Conservation (phyloP, 1,140 invertebrate genomes). For the Sminthurinus signatus region DNA sequence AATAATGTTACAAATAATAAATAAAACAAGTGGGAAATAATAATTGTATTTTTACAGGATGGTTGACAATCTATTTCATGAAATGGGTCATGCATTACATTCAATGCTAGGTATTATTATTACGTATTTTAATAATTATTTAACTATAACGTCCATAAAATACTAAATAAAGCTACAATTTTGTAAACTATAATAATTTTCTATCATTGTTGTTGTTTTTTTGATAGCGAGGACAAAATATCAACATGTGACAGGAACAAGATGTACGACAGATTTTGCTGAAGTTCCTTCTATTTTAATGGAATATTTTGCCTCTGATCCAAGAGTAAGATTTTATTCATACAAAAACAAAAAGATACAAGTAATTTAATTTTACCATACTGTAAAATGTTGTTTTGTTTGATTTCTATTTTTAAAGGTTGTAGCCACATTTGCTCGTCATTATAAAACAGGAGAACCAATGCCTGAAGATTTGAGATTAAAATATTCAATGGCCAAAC, state of each 20-base stretch:
- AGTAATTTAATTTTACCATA: not conserved
- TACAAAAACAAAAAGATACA: constrained; percentile 7
- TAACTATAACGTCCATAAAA: no score
- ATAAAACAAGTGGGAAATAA: no score
- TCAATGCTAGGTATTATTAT: no score
- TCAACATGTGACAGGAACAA: constrained; percentile 94
- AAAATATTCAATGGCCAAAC: constrained; percentile 73
- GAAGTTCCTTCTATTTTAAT: constrained; percentile 97
- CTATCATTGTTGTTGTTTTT: no score
- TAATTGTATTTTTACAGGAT: constrained; percentile 50
- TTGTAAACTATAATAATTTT: no score
- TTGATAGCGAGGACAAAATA: constrained; percentile 87
- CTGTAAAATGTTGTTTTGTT: not conserved
- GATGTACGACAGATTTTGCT: constrained; percentile 95
- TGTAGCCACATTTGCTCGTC: constrained; percentile 76
- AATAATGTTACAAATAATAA: no score
- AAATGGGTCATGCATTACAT: constrained; percentile 98
- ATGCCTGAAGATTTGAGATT: constrained; percentile 70
- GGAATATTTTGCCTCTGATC: constrained; percentile 94
- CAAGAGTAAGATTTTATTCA: no score
- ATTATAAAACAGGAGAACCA: constrained; percentile 80
- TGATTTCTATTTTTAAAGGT: constrained; percentile 53
- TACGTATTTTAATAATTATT: no score
- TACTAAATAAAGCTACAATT: no score
- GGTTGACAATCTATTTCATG: constrained; percentile 96